Base-by-base conservation (phyloP, 2,888 invertebrate species). In the Caradrina clavipalpis region DNA sequence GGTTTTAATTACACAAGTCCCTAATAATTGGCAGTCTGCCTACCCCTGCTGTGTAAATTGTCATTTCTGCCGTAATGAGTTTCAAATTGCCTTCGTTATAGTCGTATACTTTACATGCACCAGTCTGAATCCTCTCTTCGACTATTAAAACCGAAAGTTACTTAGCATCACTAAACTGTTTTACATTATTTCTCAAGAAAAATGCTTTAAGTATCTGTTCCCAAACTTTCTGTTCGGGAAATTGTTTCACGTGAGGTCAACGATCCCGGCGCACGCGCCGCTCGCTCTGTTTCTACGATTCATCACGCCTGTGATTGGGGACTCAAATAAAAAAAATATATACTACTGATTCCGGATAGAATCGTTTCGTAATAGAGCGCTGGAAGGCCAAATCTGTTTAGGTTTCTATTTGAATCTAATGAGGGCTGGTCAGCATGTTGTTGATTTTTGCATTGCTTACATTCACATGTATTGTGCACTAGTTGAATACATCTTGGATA, bases 211-310 rank as follows among this genome's bases (percentile, higher is more conserved):
- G 71, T 73, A 68, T 80, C 73, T 69, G 75, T 80, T 83, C 80
- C 80, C 75, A 80, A 79, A 85, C 80, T 76, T 74, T 82, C 79
- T 80, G 80, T 77, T 76, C 82, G 80, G 88, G 87, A 85, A 89
- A 82, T 81, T 81, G 81, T 80, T 81, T 83, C 68, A 75, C 76
- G 78, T 73, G 82, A 80, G 90, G 87, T 89, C 91, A 81, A 82
- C 80, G 91, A 89, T 84, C 88, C 76, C 64, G 51, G 85, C 82
- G 90, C 89, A 87, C 87, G 90, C 89, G 89, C 87, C 77, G 85
- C 74, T 73, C 72, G 88, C 85, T 87, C 88, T 88, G 89, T 91
- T 91, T 89, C 90, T 88, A 88, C 90, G 84, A 90, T 90, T 91
- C 90, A 92, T 89, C 89, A 89, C 87, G 88, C 85, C 77, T 69